Evolutionary conservation across 2,888 invertebrate genomes (phyloP).

Genomic region (Drosophila mayaguana): DNA sequence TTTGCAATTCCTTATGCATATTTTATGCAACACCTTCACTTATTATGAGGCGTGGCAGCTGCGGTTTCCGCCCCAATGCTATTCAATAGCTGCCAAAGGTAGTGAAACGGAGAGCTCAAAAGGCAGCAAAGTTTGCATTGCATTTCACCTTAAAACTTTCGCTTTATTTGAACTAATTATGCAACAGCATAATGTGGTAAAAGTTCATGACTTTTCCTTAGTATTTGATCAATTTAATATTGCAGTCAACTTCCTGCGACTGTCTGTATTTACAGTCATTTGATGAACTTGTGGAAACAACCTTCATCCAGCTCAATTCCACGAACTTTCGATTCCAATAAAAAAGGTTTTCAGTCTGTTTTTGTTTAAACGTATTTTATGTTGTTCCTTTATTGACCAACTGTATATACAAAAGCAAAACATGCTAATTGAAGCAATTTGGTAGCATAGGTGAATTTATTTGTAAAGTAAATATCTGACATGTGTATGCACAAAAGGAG

Average conservation of each 20-base stretch:
- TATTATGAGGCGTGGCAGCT: conserved; percentile 6
- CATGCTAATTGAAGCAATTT: not conserved
- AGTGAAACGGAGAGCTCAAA: conserved; percentile 1
- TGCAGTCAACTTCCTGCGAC: not conserved
- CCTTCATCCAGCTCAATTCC: not conserved
- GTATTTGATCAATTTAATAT: not conserved
- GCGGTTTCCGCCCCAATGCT: conserved; percentile 5
- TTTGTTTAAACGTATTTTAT: not conserved
- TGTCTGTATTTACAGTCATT: not conserved
- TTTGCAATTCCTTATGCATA: conserved; percentile 39
- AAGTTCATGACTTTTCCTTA: not conserved
- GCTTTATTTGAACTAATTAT: not conserved
- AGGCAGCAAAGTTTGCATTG: conserved; percentile 2
- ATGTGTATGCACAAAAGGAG: no score
- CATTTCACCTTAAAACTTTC: conserved; percentile 3
- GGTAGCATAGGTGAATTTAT: no score
- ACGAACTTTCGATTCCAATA: not conserved
- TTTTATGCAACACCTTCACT: conserved; percentile 35
- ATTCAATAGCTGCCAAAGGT: not conserved
- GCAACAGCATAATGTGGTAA: not conserved
- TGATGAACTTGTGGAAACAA: not conserved
- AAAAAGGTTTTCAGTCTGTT: not conserved
- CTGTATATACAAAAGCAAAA: not conserved
- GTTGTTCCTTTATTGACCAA: not conserved
- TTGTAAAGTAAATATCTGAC: no score